Evolutionary conservation across 2,113 vertebrate species (phyloP).

Genomic region (Phrynosoma platyrhinos): DNA sequence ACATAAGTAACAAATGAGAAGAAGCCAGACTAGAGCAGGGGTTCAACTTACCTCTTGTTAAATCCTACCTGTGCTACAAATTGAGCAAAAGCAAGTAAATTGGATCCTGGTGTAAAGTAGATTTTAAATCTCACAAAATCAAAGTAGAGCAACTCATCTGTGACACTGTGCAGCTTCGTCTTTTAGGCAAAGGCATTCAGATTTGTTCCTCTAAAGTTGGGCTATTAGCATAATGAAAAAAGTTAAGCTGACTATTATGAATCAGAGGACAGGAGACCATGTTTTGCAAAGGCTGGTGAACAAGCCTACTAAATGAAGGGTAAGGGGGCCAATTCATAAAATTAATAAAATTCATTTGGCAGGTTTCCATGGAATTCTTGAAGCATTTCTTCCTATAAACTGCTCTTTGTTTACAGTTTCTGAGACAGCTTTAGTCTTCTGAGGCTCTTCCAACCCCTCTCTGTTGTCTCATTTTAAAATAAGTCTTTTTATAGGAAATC

Average conservation of each 20-base stretch:
- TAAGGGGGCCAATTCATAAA: constrained; percentile 54
- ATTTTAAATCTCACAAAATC: constrained; percentile 19
- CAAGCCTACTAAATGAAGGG: constrained; percentile 53
- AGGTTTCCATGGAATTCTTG: constrained; percentile 58
- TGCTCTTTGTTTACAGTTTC: constrained; percentile 63
- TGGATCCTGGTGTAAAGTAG: not conserved
- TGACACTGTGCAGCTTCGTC: not conserved
- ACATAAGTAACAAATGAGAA: not conserved
- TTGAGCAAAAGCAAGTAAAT: constrained; percentile 1
- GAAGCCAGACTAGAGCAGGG: not conserved
- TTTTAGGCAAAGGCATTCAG: constrained; percentile 30
- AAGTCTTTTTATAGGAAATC: constrained; percentile 31
- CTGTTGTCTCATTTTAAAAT: constrained; percentile 58
- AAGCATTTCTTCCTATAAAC: constrained; percentile 66
- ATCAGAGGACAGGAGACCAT: constrained; percentile 44
- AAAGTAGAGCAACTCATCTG: constrained; percentile 2
- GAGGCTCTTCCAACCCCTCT: constrained; percentile 55
- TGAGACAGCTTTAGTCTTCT: constrained; percentile 59
- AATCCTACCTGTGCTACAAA: constrained; percentile 12
- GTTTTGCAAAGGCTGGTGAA: constrained; percentile 39
- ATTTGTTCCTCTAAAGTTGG: constrained; percentile 53
- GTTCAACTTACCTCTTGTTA: not conserved
- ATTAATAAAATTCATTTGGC: constrained; percentile 59
- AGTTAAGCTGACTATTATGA: constrained; percentile 51
- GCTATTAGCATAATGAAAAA: constrained; percentile 48